A percentile compares a stretch with the other conserved stretches of the same genome.
phyloP scores from a whole-genome alignment of 2,797 vertebrate species.

The Trichosurus vulpecula region DNA sequence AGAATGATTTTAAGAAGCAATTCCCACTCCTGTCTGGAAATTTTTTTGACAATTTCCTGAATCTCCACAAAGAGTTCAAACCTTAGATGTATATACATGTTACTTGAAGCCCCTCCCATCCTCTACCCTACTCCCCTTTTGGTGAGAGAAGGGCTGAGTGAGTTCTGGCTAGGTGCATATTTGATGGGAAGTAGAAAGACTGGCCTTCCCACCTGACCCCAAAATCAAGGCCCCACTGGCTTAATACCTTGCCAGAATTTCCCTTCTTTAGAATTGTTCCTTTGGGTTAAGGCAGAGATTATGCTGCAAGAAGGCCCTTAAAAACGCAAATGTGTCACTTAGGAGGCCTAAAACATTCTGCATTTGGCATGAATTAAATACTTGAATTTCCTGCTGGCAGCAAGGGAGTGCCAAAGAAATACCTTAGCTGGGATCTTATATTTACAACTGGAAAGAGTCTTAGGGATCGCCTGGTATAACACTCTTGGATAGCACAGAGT shows the following conservation, averaged over 20 bases:
- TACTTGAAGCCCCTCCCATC: neutral
- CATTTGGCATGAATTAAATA: neutral
- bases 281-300: neutral
- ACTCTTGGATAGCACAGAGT: neutral
- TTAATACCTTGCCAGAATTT: slow-evolving; percentile 30
- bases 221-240: neutral
- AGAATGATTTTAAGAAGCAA: slow-evolving; percentile 58
- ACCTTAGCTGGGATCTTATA: neutral
- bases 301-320: neutral
- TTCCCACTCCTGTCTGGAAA: slow-evolving; percentile 22
- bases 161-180: neutral
- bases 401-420: neutral
- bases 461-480: neutral
- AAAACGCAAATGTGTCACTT: neutral
- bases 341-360: neutral
- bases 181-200: neutral
- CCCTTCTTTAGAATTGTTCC: neutral
- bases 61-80: slow-evolving; percentile 60
- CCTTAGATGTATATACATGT: slow-evolving; percentile 53
- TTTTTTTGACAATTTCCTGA: slow-evolving; percentile 36
- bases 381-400: neutral
- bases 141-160: neutral
- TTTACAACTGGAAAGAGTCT: neutral
- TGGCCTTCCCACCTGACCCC: neutral
- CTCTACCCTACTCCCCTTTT: neutral